Evolutionary conservation across 2,888 invertebrate species (phyloP).

Genomic region (Eutolmus rufibarbis): DNA sequence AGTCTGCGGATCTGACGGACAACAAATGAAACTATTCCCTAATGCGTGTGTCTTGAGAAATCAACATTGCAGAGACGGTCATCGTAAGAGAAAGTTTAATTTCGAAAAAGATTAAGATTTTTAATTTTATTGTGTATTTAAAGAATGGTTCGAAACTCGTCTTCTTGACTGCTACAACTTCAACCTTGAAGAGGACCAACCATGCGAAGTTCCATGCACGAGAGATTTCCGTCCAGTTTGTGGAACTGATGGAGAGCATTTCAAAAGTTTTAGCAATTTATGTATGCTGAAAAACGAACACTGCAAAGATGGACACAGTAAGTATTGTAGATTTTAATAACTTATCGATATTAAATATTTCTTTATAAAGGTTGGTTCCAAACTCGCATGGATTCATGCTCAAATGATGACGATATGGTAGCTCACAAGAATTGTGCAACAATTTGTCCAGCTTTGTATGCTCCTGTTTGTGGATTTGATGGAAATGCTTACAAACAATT

Average conservation of each 20-base stretch:
- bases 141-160: background rate
- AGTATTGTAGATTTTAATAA: background rate
- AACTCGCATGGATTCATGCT: background rate
- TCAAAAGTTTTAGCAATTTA: background rate
- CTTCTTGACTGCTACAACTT: background rate
- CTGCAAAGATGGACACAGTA: constrained; percentile 2
- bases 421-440: background rate
- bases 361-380: background rate
- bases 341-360: background rate
- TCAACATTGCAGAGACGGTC: background rate
- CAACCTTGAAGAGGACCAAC: background rate
- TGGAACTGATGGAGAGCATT: background rate
- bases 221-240: background rate
- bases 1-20: constrained; percentile 16
- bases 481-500: background rate
- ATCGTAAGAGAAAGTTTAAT: background rate
- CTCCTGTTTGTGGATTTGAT: constrained; percentile 28
- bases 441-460: constrained; percentile 2
- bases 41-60: background rate
- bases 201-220: background rate
- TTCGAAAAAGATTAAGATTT: background rate
- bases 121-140: background rate
- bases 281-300: constrained; percentile 1
- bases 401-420: background rate
- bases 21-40: background rate